Conservation (phyloP, 1,140 invertebrate genomes). For the Cyclargus thomasi region DNA sequence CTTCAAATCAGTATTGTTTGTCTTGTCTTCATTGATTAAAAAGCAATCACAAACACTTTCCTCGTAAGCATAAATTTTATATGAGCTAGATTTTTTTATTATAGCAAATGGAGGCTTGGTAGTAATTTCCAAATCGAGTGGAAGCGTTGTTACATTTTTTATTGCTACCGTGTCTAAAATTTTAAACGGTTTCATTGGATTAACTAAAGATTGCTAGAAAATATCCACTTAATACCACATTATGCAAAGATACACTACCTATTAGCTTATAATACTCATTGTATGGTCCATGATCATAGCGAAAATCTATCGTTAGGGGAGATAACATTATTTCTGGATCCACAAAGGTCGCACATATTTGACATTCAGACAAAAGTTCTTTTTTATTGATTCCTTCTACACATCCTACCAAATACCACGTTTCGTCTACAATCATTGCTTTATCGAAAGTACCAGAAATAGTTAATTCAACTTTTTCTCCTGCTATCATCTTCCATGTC, state of each 20-base stretch:
- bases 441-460: slow-evolving; percentile 53
- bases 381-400: slow-evolving; percentile 68
- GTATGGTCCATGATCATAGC: slow-evolving; percentile 62
- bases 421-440: slow-evolving; percentile 53
- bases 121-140: slow-evolving; percentile 54
- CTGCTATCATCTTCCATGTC: slow-evolving; percentile 54
- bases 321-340: slow-evolving; percentile 66
- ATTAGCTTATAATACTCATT: slow-evolving; percentile 65
- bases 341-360: slow-evolving; percentile 56
- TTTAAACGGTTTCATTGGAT: not conserved
- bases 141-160: slow-evolving; percentile 62
- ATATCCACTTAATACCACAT: too few relatives aligned
- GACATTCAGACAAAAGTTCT: slow-evolving; percentile 57
- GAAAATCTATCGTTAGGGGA: slow-evolving; percentile 45
- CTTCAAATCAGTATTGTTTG: not conserved
- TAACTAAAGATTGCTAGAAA: not conserved
- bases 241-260: slow-evolving; percentile 32
- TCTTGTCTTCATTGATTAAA: not conserved
- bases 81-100: slow-evolving; percentile 49
- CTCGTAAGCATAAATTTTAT: slow-evolving; percentile 47
- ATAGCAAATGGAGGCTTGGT: slow-evolving; percentile 60
- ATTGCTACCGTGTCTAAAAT: slow-evolving; percentile 59
- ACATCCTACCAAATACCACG: slow-evolving; percentile 63
- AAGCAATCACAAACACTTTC: slow-evolving; percentile 49
- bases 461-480: slow-evolving; percentile 55